Base-by-base conservation (phyloP, 2,797 vertebrate genomes). In the Eupleurogrammus muticus region DNA sequence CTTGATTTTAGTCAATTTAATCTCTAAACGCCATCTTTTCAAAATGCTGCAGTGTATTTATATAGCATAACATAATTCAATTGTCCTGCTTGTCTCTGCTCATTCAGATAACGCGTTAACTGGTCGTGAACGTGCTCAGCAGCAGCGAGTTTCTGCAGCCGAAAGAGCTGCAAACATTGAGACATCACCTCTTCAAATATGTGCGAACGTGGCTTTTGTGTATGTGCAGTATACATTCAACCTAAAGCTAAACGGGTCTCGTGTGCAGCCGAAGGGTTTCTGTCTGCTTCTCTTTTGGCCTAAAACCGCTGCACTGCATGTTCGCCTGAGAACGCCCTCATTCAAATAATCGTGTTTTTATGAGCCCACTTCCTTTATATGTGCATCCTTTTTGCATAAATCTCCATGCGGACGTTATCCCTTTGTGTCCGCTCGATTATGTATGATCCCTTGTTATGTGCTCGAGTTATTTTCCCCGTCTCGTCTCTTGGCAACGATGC, bases 401-500 rank as follows among this genome's bases (percentile, higher is more conserved):
- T 90, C 77, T 90, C 4, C 85, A 88, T 84, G 28, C 66, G 58
- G 52, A 75, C 49, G 48, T 34, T 54, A 77, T 78, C 76, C 73
- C 70, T 83, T 67, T 80, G 81, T 75, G 74, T 70, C 66, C 53
- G 35, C 75, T 86, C 83, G 60, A 86, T 82, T 88, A 81, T 87
- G 84, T 82, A 79, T 75, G 80, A 81, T 73, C 69, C 66, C 79
- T 82, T 78, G 77, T 87, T 89, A 79, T 66, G 63, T 73, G n/a
- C 73, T 78, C 54, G 79, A 80, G 87, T 87, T 82, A 81, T 90
- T 85, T 76, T 55, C 68, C n/a, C 60, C 42, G 11, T 50, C 62
- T 42, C 24, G 90, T 93, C 82, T 89, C 94, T 84, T 89, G 81
- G 92, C 90, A 94, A 93, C 91, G 14, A 56, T 49, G 77, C 81